Evolutionary conservation across 2,888 invertebrate genomes (phyloP).

Genomic region (Cremastinae sp.): DNA sequence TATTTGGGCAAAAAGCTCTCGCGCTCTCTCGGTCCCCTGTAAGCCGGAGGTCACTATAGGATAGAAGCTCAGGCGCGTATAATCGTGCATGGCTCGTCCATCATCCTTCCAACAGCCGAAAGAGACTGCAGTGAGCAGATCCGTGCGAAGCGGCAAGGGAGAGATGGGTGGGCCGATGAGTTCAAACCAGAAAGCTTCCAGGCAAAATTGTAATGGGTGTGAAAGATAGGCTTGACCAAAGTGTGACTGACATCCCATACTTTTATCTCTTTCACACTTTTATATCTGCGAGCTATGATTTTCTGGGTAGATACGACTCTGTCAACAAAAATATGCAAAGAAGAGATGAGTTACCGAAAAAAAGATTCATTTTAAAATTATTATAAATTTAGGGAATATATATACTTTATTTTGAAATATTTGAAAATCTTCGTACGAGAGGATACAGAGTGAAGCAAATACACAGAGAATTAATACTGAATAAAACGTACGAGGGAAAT

Average conservation of each 20-base stretch:
- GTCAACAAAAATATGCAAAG: neutral
- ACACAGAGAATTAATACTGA: neutral
- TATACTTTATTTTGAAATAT: no score
- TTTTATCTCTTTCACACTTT: neutral
- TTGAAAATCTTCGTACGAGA: no score
- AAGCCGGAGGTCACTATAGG: constrained; percentile 13
- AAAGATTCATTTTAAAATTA: no score
- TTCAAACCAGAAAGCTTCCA: constrained; percentile 4
- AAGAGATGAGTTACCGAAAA: neutral
- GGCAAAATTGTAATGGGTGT: constrained; percentile 21
- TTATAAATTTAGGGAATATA: no score
- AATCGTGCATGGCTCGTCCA: constrained; percentile 56
- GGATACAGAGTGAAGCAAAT: neutral
- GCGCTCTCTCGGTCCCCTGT: constrained; percentile 30
- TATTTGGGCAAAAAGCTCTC: constrained; percentile 71
- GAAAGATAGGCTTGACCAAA: constrained; percentile 8
- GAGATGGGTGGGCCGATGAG: constrained; percentile 21
- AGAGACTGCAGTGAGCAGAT: constrained; percentile 42
- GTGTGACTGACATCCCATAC: constrained; percentile 6
- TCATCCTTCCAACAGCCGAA: constrained; percentile 55
- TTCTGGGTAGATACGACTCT: no score
- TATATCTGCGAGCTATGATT: no score
- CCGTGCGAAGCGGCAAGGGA: constrained; percentile 13
- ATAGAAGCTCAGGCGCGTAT: constrained; percentile 30
- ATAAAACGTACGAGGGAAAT: neutral